These are phyloP conservation scores for Norana najaformis DNA, from an alignment of 2,888 invertebrate species.

Conservation along the genomic window DNA sequence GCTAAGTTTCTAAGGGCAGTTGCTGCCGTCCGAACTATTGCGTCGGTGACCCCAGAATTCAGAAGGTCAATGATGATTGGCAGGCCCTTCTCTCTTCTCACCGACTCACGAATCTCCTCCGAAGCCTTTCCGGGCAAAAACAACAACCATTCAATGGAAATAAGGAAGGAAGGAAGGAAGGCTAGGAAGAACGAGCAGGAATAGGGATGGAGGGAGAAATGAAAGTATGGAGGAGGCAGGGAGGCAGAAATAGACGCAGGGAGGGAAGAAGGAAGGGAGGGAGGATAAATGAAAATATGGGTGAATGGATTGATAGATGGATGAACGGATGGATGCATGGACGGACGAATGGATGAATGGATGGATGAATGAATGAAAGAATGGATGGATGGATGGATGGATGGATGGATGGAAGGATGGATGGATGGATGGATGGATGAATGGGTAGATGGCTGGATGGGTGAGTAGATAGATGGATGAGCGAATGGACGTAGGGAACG, in stretches of 20 bases:
- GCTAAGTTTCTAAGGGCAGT: conserved; percentile 95
- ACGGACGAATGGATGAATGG: background rate
- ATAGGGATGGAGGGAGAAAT: no score
- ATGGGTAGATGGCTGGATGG: background rate
- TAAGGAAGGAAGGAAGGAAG: background rate
- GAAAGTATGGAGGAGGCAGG: no score
- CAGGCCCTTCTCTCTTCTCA: conserved; percentile 82
- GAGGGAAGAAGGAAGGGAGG: background rate
- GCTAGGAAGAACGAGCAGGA: no score
- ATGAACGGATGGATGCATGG: background rate
- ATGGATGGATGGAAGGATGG: background rate
- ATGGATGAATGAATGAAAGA: background rate
- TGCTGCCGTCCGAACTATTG: conserved; percentile 93
- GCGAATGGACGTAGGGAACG: background rate
- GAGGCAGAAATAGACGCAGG: no score
- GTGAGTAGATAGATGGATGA: background rate
- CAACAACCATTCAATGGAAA: background rate
- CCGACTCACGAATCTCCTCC: conserved; percentile 80
- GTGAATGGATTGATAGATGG: background rate
- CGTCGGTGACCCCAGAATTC: background rate
- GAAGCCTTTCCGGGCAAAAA: conserved; percentile 60
- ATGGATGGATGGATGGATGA: background rate
- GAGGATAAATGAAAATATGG: background rate
- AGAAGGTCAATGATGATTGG: background rate
- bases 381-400: background rate